Evolutionary conservation across 2,888 invertebrate genomes (phyloP), one percentile per base, ranked within the genome.

Genomic region (Malacosoma neustria): DNA sequence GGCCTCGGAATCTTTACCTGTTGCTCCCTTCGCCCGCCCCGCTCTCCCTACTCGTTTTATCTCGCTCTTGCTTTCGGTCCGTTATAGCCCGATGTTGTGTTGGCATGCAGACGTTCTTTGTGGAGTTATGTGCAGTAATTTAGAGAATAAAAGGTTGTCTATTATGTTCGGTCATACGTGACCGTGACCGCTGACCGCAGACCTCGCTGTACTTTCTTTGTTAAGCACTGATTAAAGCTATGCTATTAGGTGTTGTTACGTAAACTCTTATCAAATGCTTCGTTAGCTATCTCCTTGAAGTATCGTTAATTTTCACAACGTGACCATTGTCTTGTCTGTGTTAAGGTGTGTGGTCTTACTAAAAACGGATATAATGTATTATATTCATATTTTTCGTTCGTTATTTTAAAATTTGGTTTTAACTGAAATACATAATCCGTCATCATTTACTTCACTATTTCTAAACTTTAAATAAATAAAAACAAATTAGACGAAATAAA

Each of bases 1-100:
- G 82, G 81, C 84, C 84, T 85, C 85, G 84, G 84, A 84, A 85
- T 85, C 85, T 82, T 84, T 85, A 84, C 84, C 85, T 84, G 85
- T 85, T 84, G 84, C 84, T 84, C 85, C 84, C 81, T 82, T 79
- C 80, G 68, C 77, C 75, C 77, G 72, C 66, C 59, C 73, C 67
- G 61, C 72, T 51, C 64, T 65, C 71, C 65, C 64, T 54, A 56
- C 58, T 64, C 53, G 49, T 52, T 52, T 56, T 42, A 47, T 84
- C 85, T 72, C 82, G 46, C 65, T 77, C 68, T 72, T 51, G 45
- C 69, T 56, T 67, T 43, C 48, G 39, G 48, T 54, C 50, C 50
- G 43, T 48, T 50, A 46, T 43, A 48, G 47, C 47, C 53, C 56
- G 50, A 49, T 57, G 54, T 57, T 57, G 59, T 56, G 65, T 63